Evolutionary conservation across 92 coral and sea anemone genomes (phyloP), one percentile per base, ranked within the genome.

Genomic region (Epizoanthus scotinus): DNA sequence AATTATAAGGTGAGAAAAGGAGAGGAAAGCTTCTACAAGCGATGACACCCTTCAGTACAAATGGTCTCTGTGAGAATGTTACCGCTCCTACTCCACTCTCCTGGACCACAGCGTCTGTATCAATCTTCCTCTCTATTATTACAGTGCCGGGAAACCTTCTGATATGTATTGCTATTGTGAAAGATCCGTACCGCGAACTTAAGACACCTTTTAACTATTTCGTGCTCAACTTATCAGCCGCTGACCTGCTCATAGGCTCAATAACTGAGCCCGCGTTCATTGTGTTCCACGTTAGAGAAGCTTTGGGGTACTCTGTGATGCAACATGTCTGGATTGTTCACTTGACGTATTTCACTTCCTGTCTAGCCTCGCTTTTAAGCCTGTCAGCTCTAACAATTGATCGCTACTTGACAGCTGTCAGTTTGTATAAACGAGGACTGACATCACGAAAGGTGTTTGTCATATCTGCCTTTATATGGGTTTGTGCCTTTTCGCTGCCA

Each of bases 121-220:
- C 97, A 17, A 50, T 85, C 12, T 21, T 94, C 49, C 87, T 94
- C 9, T 88, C 90, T n/a, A 26, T 88, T 13, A 34, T 94, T 14
- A 94, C 98, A 5, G 87, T 90, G 1, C 97, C 97, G 8, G 96
- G 97, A 17, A 94, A 94, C 63, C 85, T 92, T 21, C 70, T 94
- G 13, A 89, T 94, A 18, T 90, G 94, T 34, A 67, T 94, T 36
- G 89, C 97, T 28, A 90, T 94, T 50, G 22, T 87, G n/a, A 81
- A 82, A 63, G 98, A 94, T 71, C 98, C 98, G 4, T 86, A 92
- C 73, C 83, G 73, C 17, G 84, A 94, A 69, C 89, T 94, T 34
- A 65, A 85, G 59, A 83, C 94, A n/a, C 92, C 96, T 27, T 94
- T 94, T 62, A 92, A 94, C 87, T 94, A 87, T 73, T 94, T 94